Base-by-base conservation (phyloP, 2,113 vertebrate species). In the Zapornia atra region DNA sequence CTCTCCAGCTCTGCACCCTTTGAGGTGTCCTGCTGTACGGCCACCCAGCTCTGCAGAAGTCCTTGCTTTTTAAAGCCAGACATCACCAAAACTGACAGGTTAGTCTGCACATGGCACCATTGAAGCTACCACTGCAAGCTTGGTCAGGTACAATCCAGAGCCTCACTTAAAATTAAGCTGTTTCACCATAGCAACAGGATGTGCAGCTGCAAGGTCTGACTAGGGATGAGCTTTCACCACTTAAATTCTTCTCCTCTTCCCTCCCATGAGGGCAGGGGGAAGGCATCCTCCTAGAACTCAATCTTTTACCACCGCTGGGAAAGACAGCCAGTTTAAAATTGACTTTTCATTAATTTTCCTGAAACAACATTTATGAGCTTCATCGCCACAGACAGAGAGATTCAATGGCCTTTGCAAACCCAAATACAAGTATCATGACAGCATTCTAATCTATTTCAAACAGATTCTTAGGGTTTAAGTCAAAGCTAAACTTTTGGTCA, bases 71-170 rank as follows among this genome's bases (percentile, higher is more conserved):
- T 33, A 56, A 70, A 4, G 22, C 9, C 29, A 15, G 54, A 1
- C 20, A 8, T 3, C 8, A 28, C 59, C 17, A 25, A 18, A 20
- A 25, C 24, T 1, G 5, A 3, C 6, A n/a, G 14, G 14, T 24
- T 25, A n/a, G 11, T 69, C 54, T 29, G 2, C 8, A 4, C 2
- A 0, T 3, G 8, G 40, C 53, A 8, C 46, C 16, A 36, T 4
- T 7, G 20, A 85, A 56, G 19, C 25, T 12, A 4, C 22, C 7
- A 1, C 16, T 1, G 8, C 1, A 0, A 21, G 12, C 66, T 26
- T 44, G 6, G n/a, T 44, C 81, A 81, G 82, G 79, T 84, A n/a
- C 42, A 19, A 75, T 28, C 40, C 59, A 29, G 44, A 48, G 29
- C 19, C 33, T 64, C 20, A 1, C 28, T 33, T 40, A 6, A 44